Percentiles rank a stretch among this genome's conserved stretches.
Evolutionary conservation across 2,797 vertebrate species (phyloP).

Genomic region (Pipistrellus nathusii): DNA sequence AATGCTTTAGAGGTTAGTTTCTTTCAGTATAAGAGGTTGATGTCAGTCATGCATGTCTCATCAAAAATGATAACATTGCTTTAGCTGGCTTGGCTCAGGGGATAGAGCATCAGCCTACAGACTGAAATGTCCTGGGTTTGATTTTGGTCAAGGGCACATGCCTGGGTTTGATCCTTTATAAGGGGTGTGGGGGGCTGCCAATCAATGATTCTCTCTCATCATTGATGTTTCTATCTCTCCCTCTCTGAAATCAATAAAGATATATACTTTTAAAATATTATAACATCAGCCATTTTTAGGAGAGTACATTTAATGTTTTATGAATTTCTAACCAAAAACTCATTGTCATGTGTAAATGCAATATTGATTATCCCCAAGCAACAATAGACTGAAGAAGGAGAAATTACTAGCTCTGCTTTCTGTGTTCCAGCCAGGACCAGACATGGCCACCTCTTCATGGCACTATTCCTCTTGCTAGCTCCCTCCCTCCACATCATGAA

Average conservation of each 20-base stretch:
- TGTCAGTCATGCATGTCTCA: neutral
- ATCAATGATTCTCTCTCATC: too few species aligned
- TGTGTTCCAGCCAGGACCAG: neutral
- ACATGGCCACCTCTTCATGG: neutral
- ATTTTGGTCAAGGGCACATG: too few species aligned
- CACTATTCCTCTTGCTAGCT: fast-evolving
- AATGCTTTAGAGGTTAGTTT: neutral
- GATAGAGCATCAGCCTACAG: too few species aligned
- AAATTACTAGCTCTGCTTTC: neutral
- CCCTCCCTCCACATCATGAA: neutral
- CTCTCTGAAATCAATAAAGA: too few species aligned
- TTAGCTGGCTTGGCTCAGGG: too few species aligned
- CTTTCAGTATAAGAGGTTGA: neutral
- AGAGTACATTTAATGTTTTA: neutral
- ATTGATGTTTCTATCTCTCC: too few species aligned
- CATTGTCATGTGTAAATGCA: neutral
- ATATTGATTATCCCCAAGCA: neutral
- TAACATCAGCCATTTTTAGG: neutral
- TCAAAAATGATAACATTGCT: neutral
- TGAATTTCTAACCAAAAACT: neutral
- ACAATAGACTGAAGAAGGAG: neutral
- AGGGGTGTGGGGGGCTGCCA: too few species aligned
- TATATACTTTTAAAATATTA: neutral
- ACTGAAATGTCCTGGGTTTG: too few species aligned
- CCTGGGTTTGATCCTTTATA: too few species aligned